These are phyloP conservation scores for Cryptoblepharus egeriae DNA, from an alignment of 2,797 vertebrate species.

Conservation along the genomic window DNA sequence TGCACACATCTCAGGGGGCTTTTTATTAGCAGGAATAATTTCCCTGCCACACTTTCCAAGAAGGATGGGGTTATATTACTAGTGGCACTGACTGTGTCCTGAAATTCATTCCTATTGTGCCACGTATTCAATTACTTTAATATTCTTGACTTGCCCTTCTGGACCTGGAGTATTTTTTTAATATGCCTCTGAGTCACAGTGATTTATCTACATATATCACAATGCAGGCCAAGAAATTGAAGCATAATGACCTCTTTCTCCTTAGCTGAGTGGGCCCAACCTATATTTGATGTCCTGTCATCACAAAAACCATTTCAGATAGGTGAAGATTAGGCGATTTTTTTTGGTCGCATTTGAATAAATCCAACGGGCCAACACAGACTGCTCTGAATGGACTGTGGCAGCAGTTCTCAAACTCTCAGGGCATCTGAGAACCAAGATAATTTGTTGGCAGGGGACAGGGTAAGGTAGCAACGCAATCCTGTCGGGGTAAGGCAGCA, in stretches of 20 bases:
- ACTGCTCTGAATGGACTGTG: neutral
- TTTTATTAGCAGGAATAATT: constrained; percentile 7
- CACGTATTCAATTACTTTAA: constrained; percentile 17
- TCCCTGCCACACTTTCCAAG: neutral
- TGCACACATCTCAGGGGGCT: neutral
- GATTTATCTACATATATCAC: constrained; percentile 10
- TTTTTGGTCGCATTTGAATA: neutral
- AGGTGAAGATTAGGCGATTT: neutral
- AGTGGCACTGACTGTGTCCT: neutral
- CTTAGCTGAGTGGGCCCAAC: neutral
- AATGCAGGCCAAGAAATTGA: neutral
- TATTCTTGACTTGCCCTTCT: constrained; percentile 22
- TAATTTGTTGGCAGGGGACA: too few relatives aligned
- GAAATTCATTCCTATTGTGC: neutral
- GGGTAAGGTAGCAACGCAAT: too few relatives aligned
- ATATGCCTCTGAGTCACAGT: neutral
- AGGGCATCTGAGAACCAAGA: too few relatives aligned
- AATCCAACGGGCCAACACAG: neutral
- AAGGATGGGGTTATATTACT: neutral
- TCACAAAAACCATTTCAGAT: neutral
- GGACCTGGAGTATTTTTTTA: constrained; percentile 20
- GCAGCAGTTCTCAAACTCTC: too few relatives aligned
- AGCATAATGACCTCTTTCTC: neutral
- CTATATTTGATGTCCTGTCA: neutral
- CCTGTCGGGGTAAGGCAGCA: too few relatives aligned